phyloP scores from a whole-genome alignment of 2,888 invertebrate species.

The Plagodis dolabraria region DNA sequence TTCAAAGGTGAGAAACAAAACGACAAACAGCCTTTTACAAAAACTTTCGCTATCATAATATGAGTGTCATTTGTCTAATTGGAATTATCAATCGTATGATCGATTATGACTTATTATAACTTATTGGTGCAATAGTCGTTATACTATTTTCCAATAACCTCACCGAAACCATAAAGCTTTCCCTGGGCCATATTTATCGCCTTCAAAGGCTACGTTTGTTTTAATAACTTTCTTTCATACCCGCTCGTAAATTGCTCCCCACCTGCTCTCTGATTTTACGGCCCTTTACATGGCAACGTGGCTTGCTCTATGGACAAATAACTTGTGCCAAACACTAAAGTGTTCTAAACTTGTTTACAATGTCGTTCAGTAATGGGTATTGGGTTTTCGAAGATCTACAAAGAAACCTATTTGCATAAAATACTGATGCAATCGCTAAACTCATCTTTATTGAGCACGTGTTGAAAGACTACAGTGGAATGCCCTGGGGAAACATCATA shows the following conservation, averaged over 20 bases:
- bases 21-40: background rate
- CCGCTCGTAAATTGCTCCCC: constrained; percentile 67
- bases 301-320: constrained; percentile 54
- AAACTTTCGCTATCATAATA: too few relatives aligned
- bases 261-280: constrained; percentile 62
- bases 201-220: constrained; percentile 57
- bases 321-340: constrained; percentile 24
- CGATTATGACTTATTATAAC: too few relatives aligned
- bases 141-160: constrained; percentile 24
- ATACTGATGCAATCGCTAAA: too few relatives aligned
- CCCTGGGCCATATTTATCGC: constrained; percentile 34
- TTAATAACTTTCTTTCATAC: constrained; percentile 62
- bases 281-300: constrained; percentile 55
- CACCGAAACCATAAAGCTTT: constrained; percentile 51
- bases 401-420: too few relatives aligned
- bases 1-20: background rate
- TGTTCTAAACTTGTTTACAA: too few relatives aligned
- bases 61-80: too few relatives aligned
- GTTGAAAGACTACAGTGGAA: background rate
- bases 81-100: too few relatives aligned
- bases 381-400: too few relatives aligned
- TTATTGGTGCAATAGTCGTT: too few relatives aligned
- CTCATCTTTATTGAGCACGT: too few relatives aligned
- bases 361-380: too few relatives aligned
- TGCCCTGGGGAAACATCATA: background rate